These are phyloP conservation scores for Heterotis niloticus DNA, from an alignment of 2,113 vertebrate genomes.

Conservation along the genomic window DNA sequence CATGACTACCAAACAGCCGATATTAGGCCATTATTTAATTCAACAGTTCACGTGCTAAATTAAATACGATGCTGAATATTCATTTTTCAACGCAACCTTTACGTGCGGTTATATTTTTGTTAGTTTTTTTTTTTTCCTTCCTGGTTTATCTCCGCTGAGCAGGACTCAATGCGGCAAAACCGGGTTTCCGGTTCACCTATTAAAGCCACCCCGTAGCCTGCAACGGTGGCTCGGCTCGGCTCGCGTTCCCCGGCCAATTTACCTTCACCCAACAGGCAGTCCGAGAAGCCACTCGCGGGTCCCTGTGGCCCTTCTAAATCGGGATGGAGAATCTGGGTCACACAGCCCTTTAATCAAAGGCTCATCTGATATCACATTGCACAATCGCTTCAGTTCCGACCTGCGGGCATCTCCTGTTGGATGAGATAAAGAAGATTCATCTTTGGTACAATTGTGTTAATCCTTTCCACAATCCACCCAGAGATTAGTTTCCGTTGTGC, in stretches of 20 bases:
- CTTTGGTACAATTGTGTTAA: slow-evolving; percentile 18
- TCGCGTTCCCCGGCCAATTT: slow-evolving; percentile 40
- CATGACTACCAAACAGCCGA: not conserved
- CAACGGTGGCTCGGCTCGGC: slow-evolving; percentile 24
- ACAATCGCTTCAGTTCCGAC: slow-evolving; percentile 36
- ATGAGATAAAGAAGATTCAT: slow-evolving; percentile 32
- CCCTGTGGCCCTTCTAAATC: slow-evolving; percentile 36
- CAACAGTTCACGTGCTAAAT: not conserved
- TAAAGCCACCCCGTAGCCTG: slow-evolving; percentile 34
- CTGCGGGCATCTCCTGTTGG: slow-evolving; percentile 28
- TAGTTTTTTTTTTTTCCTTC: not conserved
- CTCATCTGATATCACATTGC: slow-evolving; percentile 38
- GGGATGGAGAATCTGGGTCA: slow-evolving; percentile 43
- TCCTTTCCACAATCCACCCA: slow-evolving; percentile 16
- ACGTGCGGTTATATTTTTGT: not conserved
- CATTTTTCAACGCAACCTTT: not conserved
- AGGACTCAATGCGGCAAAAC: slow-evolving; percentile 13
- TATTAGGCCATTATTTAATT: not conserved
- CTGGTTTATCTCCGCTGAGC: not conserved
- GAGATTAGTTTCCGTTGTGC: slow-evolving; percentile 13
- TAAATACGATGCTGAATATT: not conserved
- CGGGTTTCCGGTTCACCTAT: slow-evolving; percentile 21
- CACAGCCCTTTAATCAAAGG: slow-evolving; percentile 35
- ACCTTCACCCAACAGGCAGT: slow-evolving; percentile 37
- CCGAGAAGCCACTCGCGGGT: slow-evolving; percentile 28